Evolutionary conservation across 2,797 vertebrate genomes (phyloP), one percentile per base, ranked within the genome.

Genomic region (Sebastes trivittatus): DNA sequence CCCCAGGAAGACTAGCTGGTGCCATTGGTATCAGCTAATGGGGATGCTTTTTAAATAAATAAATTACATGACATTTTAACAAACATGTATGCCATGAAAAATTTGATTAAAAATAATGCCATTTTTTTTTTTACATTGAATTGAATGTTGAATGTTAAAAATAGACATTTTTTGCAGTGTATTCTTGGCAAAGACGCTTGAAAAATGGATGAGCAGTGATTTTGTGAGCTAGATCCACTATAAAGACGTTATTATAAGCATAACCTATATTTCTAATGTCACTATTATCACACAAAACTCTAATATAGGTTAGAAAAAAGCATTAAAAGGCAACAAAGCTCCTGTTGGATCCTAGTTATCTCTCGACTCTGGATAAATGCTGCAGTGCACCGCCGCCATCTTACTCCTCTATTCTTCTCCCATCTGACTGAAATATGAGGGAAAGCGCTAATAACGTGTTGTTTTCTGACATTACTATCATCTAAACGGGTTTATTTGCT

Each of bases 321-420:
- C 11, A 36, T 16, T 5, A 14, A 68, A n/a, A 72, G 32, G 83
- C 25, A 82, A 83, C 82, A 60, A 22, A 76, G 73, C 83, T 90
- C 72, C 85, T 82, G 84, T 76, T 77, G 67, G 85, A 78, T 88
- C 71, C 90, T 87, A 64, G 52, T 67, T 85, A 49, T 49, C 7
- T 84, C 79, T 83, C 76, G 81, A 87, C 60, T 75, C 88, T 87
- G 67, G 22, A 70, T 89, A 90, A 94, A 93, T 94, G 94, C 97
- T 97, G 97, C 97, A 97, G 96, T 97, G 96, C 97, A 97, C 96
- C 96, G 97, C 95, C 97, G 97, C 97, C 97, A 98, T 98, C 97
- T 98, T 98, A 95, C 94, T 95, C 90, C 94, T 92, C 95, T 91
- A 75, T 80, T 89, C 92, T 88, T 88, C 87, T 72, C n/a, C 87